A percentile compares a stretch with the other conserved stretches of the same genome.
These are phyloP conservation scores for Xestia c-nigrum DNA, from an alignment of 2,888 invertebrate genomes.

Conservation along the genomic window DNA sequence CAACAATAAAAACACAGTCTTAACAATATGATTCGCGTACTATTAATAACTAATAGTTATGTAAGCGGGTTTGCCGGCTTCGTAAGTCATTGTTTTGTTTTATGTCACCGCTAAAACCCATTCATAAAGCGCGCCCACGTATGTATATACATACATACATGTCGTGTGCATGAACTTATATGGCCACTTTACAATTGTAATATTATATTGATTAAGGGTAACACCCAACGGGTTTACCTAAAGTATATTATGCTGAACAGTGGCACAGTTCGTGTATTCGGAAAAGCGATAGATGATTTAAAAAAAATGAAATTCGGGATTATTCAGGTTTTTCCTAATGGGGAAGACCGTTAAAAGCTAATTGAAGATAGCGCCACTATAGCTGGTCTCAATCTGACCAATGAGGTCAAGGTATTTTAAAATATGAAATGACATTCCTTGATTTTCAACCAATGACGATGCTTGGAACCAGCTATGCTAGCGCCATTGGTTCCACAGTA, in stretches of 20 bases:
- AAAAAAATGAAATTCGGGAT: neutral
- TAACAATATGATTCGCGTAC: constrained; percentile 23
- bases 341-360: no score
- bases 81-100: constrained; percentile 63
- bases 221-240: neutral
- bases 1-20: neutral
- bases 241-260: neutral
- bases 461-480: no score
- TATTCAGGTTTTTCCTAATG: no score
- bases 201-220: neutral
- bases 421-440: no score
- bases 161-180: constrained; percentile 34
- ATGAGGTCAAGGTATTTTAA: no score
- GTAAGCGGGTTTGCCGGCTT: constrained; percentile 84
- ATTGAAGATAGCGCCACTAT: no score
- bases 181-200: neutral
- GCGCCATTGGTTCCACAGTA: no score
- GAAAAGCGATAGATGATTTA: neutral
- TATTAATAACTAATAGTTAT: constrained; percentile 74
- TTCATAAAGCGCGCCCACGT: constrained; percentile 68
- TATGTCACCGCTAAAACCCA: constrained; percentile 75
- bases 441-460: no score
- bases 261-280: neutral
- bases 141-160: no score
- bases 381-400: no score